Evolutionary conservation across 1,140 invertebrate species (phyloP).

Genomic region (Nixonia krombeini): DNA sequence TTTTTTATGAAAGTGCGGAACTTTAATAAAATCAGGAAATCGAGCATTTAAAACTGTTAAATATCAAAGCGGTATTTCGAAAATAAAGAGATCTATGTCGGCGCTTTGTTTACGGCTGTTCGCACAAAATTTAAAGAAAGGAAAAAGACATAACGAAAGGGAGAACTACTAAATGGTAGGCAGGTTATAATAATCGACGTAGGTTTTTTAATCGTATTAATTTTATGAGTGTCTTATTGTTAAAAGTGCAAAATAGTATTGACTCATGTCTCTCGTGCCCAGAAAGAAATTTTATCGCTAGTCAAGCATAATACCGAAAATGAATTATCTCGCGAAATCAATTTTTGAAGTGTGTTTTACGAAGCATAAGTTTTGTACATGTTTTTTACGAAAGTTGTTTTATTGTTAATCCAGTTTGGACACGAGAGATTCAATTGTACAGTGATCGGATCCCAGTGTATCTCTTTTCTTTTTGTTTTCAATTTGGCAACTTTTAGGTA

Average conservation of each 20-base stretch:
- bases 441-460: slow-evolving; percentile 2
- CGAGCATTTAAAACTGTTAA: neutral
- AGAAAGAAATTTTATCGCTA: slow-evolving; percentile 28
- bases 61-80: slow-evolving; percentile 2
- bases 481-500: neutral
- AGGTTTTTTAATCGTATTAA: slow-evolving; percentile 16
- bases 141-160: neutral
- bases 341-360: too few species aligned
- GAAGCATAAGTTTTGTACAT: too few species aligned
- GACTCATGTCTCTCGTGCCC: slow-evolving; percentile 11
- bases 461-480: neutral
- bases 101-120: slow-evolving; percentile 20
- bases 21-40: neutral
- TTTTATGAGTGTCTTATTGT: slow-evolving; percentile 26
- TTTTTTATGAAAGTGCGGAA: neutral
- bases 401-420: neutral
- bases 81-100: slow-evolving; percentile 10
- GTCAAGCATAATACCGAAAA: slow-evolving; percentile 16
- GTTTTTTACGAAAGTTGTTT: neutral
- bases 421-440: neutral
- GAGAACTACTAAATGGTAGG: neutral
- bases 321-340: neutral
- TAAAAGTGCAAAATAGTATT: slow-evolving; percentile 25
- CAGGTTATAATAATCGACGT: neutral
- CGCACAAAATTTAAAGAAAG: slow-evolving; percentile 27